Base-by-base conservation (phyloP, 2,113 vertebrate genomes). In the Catharus minimus region DNA sequence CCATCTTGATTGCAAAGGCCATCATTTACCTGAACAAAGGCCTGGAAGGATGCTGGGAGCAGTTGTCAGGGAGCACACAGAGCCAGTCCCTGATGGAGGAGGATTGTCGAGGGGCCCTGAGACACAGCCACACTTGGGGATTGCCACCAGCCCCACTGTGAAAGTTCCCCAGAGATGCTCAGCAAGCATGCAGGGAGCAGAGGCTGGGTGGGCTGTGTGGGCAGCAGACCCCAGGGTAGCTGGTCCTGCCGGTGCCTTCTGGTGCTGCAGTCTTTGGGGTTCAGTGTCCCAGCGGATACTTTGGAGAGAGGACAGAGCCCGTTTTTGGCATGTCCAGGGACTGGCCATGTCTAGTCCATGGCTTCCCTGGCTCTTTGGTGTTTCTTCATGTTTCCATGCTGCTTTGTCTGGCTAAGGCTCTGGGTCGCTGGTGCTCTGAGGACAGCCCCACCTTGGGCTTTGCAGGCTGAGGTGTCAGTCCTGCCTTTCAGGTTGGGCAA, bases 1-100 rank as follows among this genome's bases (percentile, higher is more conserved):
- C 90, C 71, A 67, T 91, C 85, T 74, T 79, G 77, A 38, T 41
- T 92, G 86, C 69, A 77, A 93, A 90, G 79, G 81, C 91, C 74
- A 82, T 95, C 56, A 93, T 93, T 96, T 92, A 79, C 82, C 38
- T 32, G 27, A 91, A 95, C 95, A 95, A 95, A 95, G 88, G 76
- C 81, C n/a, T 17, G 77, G 67, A 47, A 73, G 65, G 74, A 38
- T 80, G 68, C 91, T 78, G 87, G 53, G 53, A 80, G 58, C 52
- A 33, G 83, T 86, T 82, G 89, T 86, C 68, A 78, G 46, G 72
- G 58, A 83, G 77, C 24, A 28, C 1, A 3, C 1, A 44, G 60
- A 84, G 68, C 39, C 47, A 26, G 72, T 49, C 44, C 22, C 30
- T 2, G 9, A 47, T 39, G 24, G 49, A 69, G 36, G 0, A 0